These are phyloP conservation scores for Intellagama lesueurii DNA, from an alignment of 2,797 vertebrate species.

Conservation along the genomic window DNA sequence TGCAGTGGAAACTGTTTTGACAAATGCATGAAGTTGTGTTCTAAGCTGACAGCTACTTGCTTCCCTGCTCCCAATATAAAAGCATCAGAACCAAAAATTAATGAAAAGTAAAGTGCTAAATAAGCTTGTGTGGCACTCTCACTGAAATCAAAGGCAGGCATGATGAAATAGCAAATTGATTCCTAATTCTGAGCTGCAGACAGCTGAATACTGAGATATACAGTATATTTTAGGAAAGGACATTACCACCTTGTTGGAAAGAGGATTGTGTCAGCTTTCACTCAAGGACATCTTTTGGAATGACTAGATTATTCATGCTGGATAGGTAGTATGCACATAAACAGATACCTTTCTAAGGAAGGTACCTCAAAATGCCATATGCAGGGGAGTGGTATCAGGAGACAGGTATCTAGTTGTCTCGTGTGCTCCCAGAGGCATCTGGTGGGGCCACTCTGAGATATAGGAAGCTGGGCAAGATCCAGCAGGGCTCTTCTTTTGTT, in stretches of 20 bases:
- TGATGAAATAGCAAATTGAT: not conserved
- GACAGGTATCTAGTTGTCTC: too few species aligned
- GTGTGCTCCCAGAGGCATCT: too few species aligned
- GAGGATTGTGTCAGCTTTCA: not conserved
- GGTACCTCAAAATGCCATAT: too few species aligned
- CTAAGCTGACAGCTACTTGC: slow-evolving; percentile 39
- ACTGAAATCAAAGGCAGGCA: not conserved
- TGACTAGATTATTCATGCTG: not conserved
- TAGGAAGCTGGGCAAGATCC: too few species aligned
- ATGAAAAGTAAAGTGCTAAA: not conserved
- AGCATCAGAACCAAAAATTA: not conserved
- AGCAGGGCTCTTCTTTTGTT: too few species aligned
- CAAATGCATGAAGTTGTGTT: not conserved
- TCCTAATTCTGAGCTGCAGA: not conserved
- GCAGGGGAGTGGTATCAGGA: too few species aligned
- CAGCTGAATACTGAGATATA: not conserved
- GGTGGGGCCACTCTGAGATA: too few species aligned
- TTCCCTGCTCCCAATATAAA: too few species aligned
- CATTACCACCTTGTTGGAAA: slow-evolving; percentile 34
- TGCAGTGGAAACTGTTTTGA: not conserved
- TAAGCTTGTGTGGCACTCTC: not conserved
- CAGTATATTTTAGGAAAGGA: not conserved
- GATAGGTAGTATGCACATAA: too few species aligned
- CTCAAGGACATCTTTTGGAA: not conserved
- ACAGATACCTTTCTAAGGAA: too few species aligned